These are phyloP conservation scores for Cartodere bifasciata DNA, from an alignment of 2,888 invertebrate genomes.

Conservation along the genomic window DNA sequence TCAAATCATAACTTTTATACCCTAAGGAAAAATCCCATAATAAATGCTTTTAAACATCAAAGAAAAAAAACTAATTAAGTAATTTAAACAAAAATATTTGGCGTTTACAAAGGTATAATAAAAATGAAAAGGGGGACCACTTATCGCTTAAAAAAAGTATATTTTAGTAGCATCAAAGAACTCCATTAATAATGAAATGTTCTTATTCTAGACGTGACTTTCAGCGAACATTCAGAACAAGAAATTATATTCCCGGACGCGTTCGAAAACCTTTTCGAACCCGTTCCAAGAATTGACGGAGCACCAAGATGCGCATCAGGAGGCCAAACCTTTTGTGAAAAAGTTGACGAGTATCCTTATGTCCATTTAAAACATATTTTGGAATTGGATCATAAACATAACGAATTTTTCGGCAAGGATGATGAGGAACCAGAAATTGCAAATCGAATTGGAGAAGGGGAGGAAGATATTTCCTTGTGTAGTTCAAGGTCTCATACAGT, in stretches of 20 bases:
- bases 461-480: conserved; percentile 24
- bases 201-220: too few species aligned
- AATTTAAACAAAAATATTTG: too few species aligned
- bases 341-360: conserved; percentile 35
- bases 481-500: conserved; percentile 36
- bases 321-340: conserved; percentile 35
- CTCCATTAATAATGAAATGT: too few species aligned
- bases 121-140: too few species aligned
- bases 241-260: conserved; percentile 24
- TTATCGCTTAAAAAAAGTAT: too few species aligned
- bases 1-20: too few species aligned
- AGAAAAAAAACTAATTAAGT: too few species aligned
- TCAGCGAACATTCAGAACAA: conserved; percentile 12
- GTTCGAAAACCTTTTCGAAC: conserved; percentile 15
- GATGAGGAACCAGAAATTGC: conserved; percentile 19
- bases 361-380: conserved; percentile 27
- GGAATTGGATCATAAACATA: conserved; percentile 18
- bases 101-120: too few species aligned
- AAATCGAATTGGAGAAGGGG: conserved; percentile 22
- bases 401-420: conserved; percentile 22
- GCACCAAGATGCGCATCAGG: conserved; percentile 23
- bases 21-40: too few species aligned
- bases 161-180: too few species aligned
- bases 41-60: too few species aligned
- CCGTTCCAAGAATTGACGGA: conserved; percentile 15